A percentile compares a stretch with the other conserved stretches of the same genome.
These are phyloP conservation scores for Anser cygnoides DNA, from an alignment of 2,113 vertebrate genomes.

Conservation along the genomic window DNA sequence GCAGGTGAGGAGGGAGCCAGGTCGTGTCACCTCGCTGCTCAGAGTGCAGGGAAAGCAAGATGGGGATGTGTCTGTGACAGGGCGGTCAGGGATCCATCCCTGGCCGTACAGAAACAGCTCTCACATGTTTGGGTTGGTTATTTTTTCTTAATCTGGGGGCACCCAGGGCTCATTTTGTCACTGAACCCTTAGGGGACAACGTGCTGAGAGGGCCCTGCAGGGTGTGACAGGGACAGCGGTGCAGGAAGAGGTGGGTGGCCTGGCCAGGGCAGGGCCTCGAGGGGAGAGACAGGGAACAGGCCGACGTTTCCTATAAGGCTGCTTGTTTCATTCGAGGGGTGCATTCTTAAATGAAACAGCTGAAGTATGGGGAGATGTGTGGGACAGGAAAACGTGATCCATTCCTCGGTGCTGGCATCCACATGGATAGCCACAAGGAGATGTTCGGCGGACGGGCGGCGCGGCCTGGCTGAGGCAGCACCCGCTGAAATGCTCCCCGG, in stretches of 20 bases:
- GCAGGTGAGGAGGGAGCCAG: background rate
- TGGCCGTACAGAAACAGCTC: background rate
- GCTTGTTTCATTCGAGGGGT: background rate
- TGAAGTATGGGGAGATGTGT: background rate
- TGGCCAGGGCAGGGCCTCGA: background rate
- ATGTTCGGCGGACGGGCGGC: background rate
- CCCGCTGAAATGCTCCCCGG: background rate
- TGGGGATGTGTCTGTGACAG: background rate
- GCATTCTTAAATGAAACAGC: background rate
- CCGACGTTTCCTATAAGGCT: background rate
- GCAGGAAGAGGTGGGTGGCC: background rate
- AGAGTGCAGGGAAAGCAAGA: background rate
- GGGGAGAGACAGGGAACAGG: background rate
- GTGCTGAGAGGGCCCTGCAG: accelerated
- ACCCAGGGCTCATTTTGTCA: background rate
- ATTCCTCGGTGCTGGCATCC: background rate
- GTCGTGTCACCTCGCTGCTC: background rate
- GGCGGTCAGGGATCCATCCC: too few species aligned
- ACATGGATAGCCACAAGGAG: background rate
- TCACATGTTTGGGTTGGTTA: background rate
- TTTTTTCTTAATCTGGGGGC: background rate
- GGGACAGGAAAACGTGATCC: background rate
- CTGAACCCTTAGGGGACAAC: background rate
- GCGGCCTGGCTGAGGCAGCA: background rate
- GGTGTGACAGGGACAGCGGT: background rate